These are phyloP conservation scores for Ochotona princeps DNA, from an alignment of 2,113 vertebrate genomes.

Conservation along the genomic window DNA sequence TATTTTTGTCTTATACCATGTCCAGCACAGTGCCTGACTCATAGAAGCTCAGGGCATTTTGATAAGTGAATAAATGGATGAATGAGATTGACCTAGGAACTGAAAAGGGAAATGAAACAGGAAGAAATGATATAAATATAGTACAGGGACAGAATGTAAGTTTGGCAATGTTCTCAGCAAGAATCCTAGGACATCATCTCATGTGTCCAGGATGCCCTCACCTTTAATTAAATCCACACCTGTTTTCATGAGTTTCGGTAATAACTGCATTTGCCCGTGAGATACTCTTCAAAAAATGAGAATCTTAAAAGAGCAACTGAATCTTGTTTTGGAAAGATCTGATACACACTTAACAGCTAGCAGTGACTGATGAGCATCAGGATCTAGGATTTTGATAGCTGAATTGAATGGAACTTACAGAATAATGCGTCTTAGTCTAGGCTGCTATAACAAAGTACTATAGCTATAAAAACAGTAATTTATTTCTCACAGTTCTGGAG, in stretches of 20 bases:
- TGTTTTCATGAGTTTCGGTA: neutral
- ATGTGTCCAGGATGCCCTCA: neutral
- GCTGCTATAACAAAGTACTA: neutral
- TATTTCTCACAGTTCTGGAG: neutral
- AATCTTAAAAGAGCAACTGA: neutral
- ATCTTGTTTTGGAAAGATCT: slow-evolving; percentile 14
- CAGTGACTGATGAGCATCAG: neutral
- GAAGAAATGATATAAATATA: neutral
- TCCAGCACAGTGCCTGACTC: neutral
- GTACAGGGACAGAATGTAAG: neutral
- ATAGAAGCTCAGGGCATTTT: neutral
- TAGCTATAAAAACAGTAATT: neutral
- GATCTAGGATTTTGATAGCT: neutral
- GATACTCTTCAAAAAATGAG: neutral
- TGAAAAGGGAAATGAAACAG: neutral
- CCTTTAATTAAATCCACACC: neutral
- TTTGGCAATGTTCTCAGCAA: neutral
- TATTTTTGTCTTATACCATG: neutral
- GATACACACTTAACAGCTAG: neutral
- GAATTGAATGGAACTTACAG: neutral
- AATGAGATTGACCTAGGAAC: neutral
- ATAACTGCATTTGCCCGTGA: neutral
- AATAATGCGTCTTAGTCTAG: neutral
- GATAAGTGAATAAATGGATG: neutral
- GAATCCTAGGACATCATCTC: neutral